These are phyloP conservation scores for Boloria euphrosyne DNA, from an alignment of 2,888 invertebrate species.

Conservation along the genomic window DNA sequence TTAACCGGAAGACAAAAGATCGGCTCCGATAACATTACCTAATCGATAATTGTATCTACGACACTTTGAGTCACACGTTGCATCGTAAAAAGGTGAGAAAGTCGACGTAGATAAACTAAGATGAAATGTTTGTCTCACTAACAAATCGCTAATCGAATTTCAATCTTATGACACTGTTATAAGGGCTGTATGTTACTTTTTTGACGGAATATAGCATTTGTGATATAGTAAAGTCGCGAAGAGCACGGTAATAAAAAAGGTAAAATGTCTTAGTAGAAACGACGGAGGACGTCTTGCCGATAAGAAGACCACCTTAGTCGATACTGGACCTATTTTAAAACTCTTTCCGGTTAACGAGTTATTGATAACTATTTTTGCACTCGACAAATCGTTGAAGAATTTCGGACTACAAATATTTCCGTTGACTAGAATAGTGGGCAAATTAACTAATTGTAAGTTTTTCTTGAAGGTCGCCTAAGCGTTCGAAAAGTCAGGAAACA, in stretches of 20 bases:
- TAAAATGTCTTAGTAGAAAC: slow-evolving; percentile 80
- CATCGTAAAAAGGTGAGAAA: slow-evolving; percentile 82
- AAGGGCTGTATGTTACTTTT: slow-evolving; percentile 30
- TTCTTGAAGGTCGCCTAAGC: too few relatives aligned
- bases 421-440: too few relatives aligned
- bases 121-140: slow-evolving; percentile 32
- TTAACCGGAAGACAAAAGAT: slow-evolving; percentile 81
- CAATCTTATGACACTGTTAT: slow-evolving; percentile 21
- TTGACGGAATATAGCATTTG: slow-evolving; percentile 40
- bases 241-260: slow-evolving; percentile 79
- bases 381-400: slow-evolving; percentile 1
- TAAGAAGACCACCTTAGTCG: slow-evolving; percentile 78
- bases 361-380: slow-evolving; percentile 40
- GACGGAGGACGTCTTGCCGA: slow-evolving; percentile 70
- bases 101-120: slow-evolving; percentile 77
- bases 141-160: slow-evolving; percentile 27
- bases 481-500: too few relatives aligned
- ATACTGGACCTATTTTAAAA: slow-evolving; percentile 67
- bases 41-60: slow-evolving; percentile 82
- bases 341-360: slow-evolving; percentile 69
- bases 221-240: slow-evolving; percentile 70
- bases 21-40: slow-evolving; percentile 76
- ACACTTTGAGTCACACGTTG: slow-evolving; percentile 78
- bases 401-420: background rate
- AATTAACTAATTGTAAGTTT: too few relatives aligned